phyloP scores from a whole-genome alignment of 2,797 vertebrate genomes.

The Typhlichthys subterraneus region DNA sequence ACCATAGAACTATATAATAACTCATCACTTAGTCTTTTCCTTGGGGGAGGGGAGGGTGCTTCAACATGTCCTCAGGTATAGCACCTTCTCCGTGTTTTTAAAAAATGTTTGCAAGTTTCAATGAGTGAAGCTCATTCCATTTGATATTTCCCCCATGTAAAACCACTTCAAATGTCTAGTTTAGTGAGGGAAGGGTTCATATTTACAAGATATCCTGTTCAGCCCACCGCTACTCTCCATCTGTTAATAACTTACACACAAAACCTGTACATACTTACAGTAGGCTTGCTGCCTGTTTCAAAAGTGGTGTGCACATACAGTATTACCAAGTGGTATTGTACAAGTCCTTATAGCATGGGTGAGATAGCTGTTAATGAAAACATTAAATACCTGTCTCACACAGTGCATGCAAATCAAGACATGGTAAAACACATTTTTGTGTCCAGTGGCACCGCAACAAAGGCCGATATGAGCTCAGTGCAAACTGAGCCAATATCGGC shows the following conservation, averaged over 20 bases:
- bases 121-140: slow-evolving; percentile 6
- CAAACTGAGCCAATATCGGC: slow-evolving; percentile 15
- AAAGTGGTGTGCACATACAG: slow-evolving; percentile 48
- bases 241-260: slow-evolving; percentile 83
- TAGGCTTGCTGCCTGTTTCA: slow-evolving; percentile 57
- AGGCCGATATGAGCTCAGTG: slow-evolving; percentile 18
- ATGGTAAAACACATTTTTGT: slow-evolving; percentile 19
- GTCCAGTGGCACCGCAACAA: slow-evolving; percentile 36
- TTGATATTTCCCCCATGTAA: slow-evolving; percentile 45
- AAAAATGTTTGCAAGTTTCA: slow-evolving; percentile 71
- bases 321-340: slow-evolving; percentile 45
- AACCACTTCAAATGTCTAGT: slow-evolving; percentile 58
- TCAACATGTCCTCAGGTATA: slow-evolving; percentile 72
- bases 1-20: not conserved
- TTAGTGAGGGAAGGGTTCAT: slow-evolving; percentile 50
- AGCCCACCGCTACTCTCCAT: slow-evolving; percentile 34
- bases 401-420: slow-evolving; percentile 33
- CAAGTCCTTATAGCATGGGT: slow-evolving; percentile 33
- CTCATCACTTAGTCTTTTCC: slow-evolving; percentile 14
- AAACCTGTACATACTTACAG: slow-evolving; percentile 90
- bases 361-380: slow-evolving; percentile 26
- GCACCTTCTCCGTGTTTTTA: slow-evolving; percentile 60
- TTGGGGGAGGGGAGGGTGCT: slow-evolving; percentile 61
- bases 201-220: slow-evolving; percentile 53
- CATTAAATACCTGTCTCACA: slow-evolving; percentile 34